These are phyloP conservation scores for Epicampocera succincta DNA, from an alignment of 2,888 invertebrate genomes.

Conservation along the genomic window DNA sequence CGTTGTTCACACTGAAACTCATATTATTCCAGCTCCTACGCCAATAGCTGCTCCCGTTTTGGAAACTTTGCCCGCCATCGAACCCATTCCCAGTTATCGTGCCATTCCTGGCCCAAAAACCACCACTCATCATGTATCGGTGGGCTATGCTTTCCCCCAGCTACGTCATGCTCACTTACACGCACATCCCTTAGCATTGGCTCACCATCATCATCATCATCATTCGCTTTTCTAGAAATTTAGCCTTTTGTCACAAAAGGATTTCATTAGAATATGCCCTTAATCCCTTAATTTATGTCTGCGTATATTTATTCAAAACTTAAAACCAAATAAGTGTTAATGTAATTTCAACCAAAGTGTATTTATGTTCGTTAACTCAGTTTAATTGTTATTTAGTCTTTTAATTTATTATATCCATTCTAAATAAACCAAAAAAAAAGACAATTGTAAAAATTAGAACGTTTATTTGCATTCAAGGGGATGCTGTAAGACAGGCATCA, in stretches of 20 bases:
- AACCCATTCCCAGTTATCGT: slow-evolving; percentile 74
- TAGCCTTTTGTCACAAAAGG: slow-evolving; percentile 58
- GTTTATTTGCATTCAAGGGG: no score
- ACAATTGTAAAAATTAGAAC: background rate
- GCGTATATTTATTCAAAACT: slow-evolving; percentile 38
- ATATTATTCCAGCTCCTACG: slow-evolving; percentile 48
- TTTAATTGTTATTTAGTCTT: slow-evolving; percentile 41
- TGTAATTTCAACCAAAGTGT: background rate
- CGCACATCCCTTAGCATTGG: slow-evolving; percentile 66
- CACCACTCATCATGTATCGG: slow-evolving; percentile 78
- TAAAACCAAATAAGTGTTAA: background rate
- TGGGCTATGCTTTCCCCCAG: slow-evolving; percentile 78
- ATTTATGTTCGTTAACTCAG: background rate
- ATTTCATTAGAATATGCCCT: slow-evolving; percentile 43
- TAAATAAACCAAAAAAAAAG: background rate
- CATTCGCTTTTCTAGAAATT: slow-evolving; percentile 74
- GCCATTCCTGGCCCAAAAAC: slow-evolving; percentile 78
- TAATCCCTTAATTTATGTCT: slow-evolving; percentile 5
- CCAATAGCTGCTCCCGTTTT: slow-evolving; percentile 70
- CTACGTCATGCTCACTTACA: slow-evolving; percentile 73
- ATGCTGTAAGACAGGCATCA: no score
- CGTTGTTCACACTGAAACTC: slow-evolving; percentile 29
- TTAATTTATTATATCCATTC: slow-evolving; percentile 30
- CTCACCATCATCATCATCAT: slow-evolving; percentile 75
- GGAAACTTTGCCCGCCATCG: slow-evolving; percentile 74